Conservation (phyloP, 1,140 invertebrate genomes). For the Lanistes nyassanus region DNA sequence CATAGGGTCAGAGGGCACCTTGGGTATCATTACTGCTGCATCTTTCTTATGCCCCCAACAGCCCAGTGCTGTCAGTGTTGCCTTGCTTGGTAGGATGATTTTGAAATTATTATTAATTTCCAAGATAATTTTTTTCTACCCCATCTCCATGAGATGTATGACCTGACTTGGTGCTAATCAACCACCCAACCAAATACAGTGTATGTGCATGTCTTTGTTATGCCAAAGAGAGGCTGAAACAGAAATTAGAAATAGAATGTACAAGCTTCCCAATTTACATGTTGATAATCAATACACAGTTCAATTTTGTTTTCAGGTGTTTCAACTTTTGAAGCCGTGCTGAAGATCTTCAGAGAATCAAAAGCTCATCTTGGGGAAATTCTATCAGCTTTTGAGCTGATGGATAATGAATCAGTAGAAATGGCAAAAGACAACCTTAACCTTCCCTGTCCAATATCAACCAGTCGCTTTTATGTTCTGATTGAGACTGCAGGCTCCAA, state of each 20-base stretch:
- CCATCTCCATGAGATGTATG: no score
- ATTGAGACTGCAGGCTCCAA: conserved; percentile 92
- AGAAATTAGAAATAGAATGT: no score
- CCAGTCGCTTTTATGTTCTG: conserved; percentile 87
- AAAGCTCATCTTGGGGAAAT: conserved; percentile 85
- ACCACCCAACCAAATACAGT: no score
- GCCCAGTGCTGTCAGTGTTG: conserved; percentile 83
- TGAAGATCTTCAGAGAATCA: conserved; percentile 79
- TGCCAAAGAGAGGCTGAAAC: no score
- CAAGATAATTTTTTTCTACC: no score
- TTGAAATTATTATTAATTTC: no score
- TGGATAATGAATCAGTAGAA: conserved; percentile 79
- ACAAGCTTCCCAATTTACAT: no score
- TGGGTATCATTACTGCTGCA: conserved; percentile 94
- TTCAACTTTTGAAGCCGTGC: conserved; percentile 79
- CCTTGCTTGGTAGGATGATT: conserved; percentile 81
- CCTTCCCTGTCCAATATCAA: conserved; percentile 69
- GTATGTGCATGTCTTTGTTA: no score
- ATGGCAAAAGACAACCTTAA: conserved; percentile 73
- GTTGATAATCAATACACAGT: neutral
- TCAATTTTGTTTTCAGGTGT: conserved; percentile 72
- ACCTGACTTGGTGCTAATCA: no score
- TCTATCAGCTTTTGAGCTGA: conserved; percentile 93
- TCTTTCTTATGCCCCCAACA: conserved; percentile 87
- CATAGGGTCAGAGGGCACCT: conserved; percentile 96